Evolutionary conservation across 2,888 invertebrate species (phyloP).

Genomic region (Cactoblastis cactorum): DNA sequence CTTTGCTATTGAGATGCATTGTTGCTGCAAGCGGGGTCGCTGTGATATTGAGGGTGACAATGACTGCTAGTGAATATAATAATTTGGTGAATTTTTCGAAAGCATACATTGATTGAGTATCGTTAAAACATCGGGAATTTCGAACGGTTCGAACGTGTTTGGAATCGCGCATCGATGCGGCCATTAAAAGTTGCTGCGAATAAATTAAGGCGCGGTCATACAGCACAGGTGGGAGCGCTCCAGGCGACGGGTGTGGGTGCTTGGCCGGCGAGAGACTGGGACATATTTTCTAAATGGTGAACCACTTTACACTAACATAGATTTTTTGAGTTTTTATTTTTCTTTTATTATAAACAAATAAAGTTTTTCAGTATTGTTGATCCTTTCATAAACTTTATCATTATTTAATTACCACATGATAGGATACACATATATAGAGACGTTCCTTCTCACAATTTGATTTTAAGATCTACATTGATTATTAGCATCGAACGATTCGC

Average conservation of each 20-base stretch:
- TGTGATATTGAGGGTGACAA: conserved; percentile 42
- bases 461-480: not conserved
- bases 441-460: not conserved
- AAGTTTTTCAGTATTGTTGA: too few relatives aligned
- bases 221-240: conserved; percentile 66
- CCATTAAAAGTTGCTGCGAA: conserved; percentile 57
- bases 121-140: conserved; percentile 32
- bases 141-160: conserved; percentile 18
- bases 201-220: conserved; percentile 54
- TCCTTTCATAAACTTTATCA: not conserved
- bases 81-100: conserved; percentile 46
- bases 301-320: not conserved
- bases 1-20: conserved; percentile 67
- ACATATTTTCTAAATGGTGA: not conserved
- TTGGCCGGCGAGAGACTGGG: conserved; percentile 31
- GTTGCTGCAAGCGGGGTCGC: conserved; percentile 47
- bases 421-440: not conserved
- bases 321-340: not conserved
- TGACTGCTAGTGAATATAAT: conserved; percentile 46
- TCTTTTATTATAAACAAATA: too few relatives aligned
- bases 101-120: conserved; percentile 46
- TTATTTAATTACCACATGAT: not conserved
- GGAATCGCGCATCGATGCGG: conserved; percentile 35
- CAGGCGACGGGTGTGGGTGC: conserved; percentile 58
- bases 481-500: not conserved